Evolutionary conservation across 2,888 invertebrate species (phyloP), one percentile per base, ranked within the genome.

Genomic region (Hoplodrina blanda): DNA sequence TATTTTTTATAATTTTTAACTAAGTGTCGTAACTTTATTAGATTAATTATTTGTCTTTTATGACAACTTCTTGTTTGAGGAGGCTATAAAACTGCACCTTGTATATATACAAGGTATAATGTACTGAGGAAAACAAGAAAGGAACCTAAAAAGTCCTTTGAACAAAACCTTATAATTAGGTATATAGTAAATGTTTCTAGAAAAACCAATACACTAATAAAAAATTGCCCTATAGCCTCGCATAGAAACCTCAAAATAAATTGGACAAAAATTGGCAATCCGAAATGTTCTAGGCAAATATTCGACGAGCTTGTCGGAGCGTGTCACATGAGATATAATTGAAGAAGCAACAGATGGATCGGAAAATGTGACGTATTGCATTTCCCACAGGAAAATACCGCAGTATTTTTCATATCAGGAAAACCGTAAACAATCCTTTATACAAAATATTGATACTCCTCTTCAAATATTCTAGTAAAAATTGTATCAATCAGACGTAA

Each of bases 321-420:
- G 41, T 62, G 55, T 79, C 46, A 62, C 41, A 41, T 19, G 15
- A 53, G 15, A 60, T 66, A 66, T 73, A 66, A 79, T 73, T 60
- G 55, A 33, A 73, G 41, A 4, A 41, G 57, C 74, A 79, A 59
- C 59, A 73, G 74, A 60, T 66, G 60, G 55, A 11, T 37, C 60
- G 55, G 67, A 74, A 73, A 79, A 66, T 73, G 30, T 78, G n/a
- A 66, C 52, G 52, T 53, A 64, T 72, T 57, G 62, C 59, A 62
- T 73, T 57, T 17, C 15, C 7, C 13, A n/a, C 0, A 30, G 8
- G 41, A 56, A 52, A 78, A 72, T 55, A 49, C 11, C 19, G 11
- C 2, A 1, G 13, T 20, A 60, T 59, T 46, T 62, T 59, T 52
- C 62, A 64, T 52, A 46, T 50, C 17, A 57, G 44, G 10, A 25